phyloP scores from a whole-genome alignment of 2,797 vertebrate species.

The Anisognathus igniventris region DNA sequence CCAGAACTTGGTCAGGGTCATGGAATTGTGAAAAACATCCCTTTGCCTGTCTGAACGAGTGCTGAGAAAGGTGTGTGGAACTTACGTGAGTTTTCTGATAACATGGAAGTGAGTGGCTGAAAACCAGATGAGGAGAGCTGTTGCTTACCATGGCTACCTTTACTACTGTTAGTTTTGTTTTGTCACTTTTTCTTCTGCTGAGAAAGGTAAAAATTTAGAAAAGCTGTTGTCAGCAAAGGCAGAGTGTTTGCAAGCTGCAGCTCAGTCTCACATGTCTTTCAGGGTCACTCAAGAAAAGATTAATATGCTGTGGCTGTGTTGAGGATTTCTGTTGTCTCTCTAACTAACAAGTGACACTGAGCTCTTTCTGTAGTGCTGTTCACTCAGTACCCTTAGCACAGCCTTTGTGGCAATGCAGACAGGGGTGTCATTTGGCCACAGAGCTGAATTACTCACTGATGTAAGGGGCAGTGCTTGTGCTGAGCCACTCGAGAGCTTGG shows the following conservation, averaged over 20 bases:
- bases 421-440: not conserved
- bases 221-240: not conserved
- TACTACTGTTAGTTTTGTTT: not conserved
- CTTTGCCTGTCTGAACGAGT: not conserved
- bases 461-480: rapidly evolving
- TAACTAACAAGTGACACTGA: not conserved
- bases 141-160: not conserved
- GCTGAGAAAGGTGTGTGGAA: not conserved
- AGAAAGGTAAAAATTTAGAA: not conserved
- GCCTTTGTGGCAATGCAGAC: not conserved
- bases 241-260: not conserved
- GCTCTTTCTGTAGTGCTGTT: not conserved
- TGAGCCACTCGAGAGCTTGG: rapidly evolving
- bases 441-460: rapidly evolving
- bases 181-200: not conserved
- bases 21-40: not conserved
- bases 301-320: not conserved
- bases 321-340: not conserved
- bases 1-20: rapidly evolving
- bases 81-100: not conserved
- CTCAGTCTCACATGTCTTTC: not conserved
- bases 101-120: rapidly evolving
- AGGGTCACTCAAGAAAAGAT: not conserved
- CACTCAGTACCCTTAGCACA: not conserved
- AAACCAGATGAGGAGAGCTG: not conserved